Evolutionary conservation across 2,888 invertebrate species (phyloP).

Genomic region (Macropis europaea): DNA sequence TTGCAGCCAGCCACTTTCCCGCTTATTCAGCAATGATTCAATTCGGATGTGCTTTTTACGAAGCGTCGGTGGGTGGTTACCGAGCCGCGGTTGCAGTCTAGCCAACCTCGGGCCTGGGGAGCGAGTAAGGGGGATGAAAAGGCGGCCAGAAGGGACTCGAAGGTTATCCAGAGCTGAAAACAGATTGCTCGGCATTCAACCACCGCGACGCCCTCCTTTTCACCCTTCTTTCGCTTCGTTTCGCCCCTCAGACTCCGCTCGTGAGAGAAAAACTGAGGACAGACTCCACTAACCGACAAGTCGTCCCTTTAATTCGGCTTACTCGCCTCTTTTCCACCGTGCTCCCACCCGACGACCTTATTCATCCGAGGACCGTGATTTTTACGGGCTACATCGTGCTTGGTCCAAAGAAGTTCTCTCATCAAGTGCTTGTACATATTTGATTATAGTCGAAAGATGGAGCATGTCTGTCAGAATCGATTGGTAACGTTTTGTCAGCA

Average conservation of each 20-base stretch:
- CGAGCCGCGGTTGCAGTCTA: constrained; percentile 56
- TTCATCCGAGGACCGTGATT: no score
- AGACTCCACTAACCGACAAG: constrained; percentile 75
- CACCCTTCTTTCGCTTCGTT: constrained; percentile 19
- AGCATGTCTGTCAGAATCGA: no score
- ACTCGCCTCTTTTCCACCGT: constrained; percentile 51
- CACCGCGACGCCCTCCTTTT: constrained; percentile 72
- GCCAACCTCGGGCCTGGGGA: constrained; percentile 62
- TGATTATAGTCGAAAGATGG: no score
- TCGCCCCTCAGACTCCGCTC: constrained; percentile 75
- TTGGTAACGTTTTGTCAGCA: no score
- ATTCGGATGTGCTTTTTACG: constrained; percentile 75
- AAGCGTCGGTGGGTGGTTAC: constrained; percentile 64
- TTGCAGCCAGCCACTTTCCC: constrained; percentile 74
- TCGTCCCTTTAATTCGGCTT: constrained; percentile 75
- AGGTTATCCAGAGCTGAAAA: no score
- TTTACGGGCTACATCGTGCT: no score
- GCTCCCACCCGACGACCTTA: constrained; percentile 35
- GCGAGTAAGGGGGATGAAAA: constrained; percentile 33
- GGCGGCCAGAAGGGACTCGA: background rate
- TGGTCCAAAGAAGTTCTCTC: no score
- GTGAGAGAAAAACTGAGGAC: constrained; percentile 46
- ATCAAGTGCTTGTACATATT: no score
- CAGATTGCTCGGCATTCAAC: constrained; percentile 79
- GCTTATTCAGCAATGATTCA: constrained; percentile 81